Evolutionary conservation across 2,113 vertebrate genomes (phyloP), one percentile per base, ranked within the genome.

Genomic region (Laticauda laticaudata): DNA sequence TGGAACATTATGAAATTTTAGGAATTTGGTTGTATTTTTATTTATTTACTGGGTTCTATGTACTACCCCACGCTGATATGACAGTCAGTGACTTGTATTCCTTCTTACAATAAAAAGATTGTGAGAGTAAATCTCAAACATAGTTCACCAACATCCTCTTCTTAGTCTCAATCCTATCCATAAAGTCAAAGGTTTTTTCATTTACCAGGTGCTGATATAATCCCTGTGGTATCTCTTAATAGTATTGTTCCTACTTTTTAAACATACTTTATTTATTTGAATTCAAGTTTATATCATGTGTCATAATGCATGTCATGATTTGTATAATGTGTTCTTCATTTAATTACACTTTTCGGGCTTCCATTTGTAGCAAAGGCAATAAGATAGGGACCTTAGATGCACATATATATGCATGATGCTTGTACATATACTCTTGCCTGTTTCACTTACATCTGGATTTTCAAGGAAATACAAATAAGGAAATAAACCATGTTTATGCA

Each of bases 161-260:
- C 14, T 64, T 45, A 29, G 61, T 26, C 39, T 26, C 55, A 18
- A 26, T 90, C 23, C 26, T 45, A 64, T 29, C 51, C 4, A 21
- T 69, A 48, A 90, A 64, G 24, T 24, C 21, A 69, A 51, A 61
- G 2, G 14, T 51, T n/a, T 29, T 24, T 69, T 48, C 26, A n/a
- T 3, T n/a, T 89, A 26, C 29, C 29, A 29, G 21, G 43, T 48
- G 6, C 3, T 6, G 11, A 24, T 89, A 12, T 4, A 59, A 89
- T 23, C 34, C 88, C 34, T 23, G 39, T 57, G 59, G 86, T 10
- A 69, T 45, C 5, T 87, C 59, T 54, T 45, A 11, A 88, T 51
- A 59, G 43, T 92, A 8, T 1, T 24, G 51, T 23, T 91, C 45
- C 57, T 89, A 64, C 11, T 85, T 95, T 53, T 91, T 92, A 57